Percentiles rank a stretch among this genome's conserved stretches.
These are phyloP conservation scores for Aurelia aurita complex sp. Pacific DNA, from an alignment of 30 jellyfish, hydroid and myxozoan genomes.

Conservation along the genomic window DNA sequence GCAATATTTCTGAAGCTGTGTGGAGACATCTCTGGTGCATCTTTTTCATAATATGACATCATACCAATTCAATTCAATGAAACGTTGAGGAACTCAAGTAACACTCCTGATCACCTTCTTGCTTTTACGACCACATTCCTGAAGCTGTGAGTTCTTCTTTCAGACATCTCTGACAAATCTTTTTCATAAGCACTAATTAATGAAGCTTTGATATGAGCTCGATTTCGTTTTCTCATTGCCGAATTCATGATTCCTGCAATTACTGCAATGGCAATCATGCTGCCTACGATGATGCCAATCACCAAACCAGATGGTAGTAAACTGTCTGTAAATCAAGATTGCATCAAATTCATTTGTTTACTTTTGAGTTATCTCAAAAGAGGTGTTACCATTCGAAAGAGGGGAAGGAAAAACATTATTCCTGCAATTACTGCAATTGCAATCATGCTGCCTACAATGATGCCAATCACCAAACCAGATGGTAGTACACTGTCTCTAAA, in stretches of 20 bases:
- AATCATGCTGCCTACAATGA: constrained; percentile 77
- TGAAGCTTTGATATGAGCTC: constrained; percentile 68
- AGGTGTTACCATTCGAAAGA: too few species aligned
- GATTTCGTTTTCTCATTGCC: constrained; percentile 47
- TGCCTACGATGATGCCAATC: constrained; percentile 74
- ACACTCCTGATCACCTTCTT: neutral
- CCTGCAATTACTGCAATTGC: constrained; percentile 72
- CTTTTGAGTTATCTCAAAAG: too few species aligned
- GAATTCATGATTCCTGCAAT: constrained; percentile 70
- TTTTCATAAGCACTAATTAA: constrained; percentile 67
- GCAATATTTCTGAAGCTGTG: too few species aligned
- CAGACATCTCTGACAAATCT: constrained; percentile 22
- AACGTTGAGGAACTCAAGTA: neutral
- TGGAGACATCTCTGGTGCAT: too few species aligned
- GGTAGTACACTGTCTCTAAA: constrained; percentile 59
- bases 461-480: constrained; percentile 69
- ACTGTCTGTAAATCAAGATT: constrained; percentile 45
- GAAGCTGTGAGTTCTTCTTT: neutral
- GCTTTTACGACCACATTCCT: neutral
- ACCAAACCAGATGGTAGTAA: constrained; percentile 59
- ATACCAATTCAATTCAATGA: neutral
- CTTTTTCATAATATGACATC: too few species aligned
- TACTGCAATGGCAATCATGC: constrained; percentile 69
- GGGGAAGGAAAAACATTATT: neutral
- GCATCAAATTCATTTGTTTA: neutral